These are phyloP conservation scores for Neosalanx taihuensis DNA, from an alignment of 2,797 vertebrate genomes.

Conservation along the genomic window DNA sequence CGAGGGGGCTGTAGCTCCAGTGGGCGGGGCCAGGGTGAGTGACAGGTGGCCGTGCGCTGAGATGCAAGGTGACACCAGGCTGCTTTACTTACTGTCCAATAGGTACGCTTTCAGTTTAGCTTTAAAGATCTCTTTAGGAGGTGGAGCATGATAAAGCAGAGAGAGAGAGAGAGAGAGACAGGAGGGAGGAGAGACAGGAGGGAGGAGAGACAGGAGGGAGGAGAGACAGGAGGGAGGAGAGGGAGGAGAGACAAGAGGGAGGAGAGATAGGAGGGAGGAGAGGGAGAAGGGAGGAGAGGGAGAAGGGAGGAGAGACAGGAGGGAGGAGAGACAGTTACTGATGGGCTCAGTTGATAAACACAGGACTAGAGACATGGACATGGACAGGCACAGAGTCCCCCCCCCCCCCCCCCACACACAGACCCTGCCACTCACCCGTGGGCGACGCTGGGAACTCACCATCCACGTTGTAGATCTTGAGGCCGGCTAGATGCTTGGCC, in stretches of 20 bases:
- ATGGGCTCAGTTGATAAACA: not conserved
- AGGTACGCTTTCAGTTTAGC: constrained; percentile 77
- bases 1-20: not conserved
- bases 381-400: no score
- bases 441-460: constrained; percentile 71
- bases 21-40: not conserved
- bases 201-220: not conserved
- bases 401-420: not conserved
- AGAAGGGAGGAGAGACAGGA: no score
- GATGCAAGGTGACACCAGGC: not conserved
- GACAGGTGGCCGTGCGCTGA: not conserved
- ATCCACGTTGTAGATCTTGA: constrained; percentile 94
- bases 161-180: constrained; percentile 21
- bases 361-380: not conserved
- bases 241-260: no score
- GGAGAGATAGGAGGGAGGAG: no score
- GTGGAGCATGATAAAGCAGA: constrained; percentile 48
- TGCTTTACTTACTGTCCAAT: constrained; percentile 73
- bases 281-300: no score
- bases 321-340: not conserved
- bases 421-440: not conserved
- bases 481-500: constrained; percentile 88
- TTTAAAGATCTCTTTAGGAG: constrained; percentile 66
- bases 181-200: not conserved
- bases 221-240: no score